These are phyloP conservation scores for Venustaconcha ellipsiformis DNA, from an alignment of 1,140 invertebrate genomes.

Conservation along the genomic window DNA sequence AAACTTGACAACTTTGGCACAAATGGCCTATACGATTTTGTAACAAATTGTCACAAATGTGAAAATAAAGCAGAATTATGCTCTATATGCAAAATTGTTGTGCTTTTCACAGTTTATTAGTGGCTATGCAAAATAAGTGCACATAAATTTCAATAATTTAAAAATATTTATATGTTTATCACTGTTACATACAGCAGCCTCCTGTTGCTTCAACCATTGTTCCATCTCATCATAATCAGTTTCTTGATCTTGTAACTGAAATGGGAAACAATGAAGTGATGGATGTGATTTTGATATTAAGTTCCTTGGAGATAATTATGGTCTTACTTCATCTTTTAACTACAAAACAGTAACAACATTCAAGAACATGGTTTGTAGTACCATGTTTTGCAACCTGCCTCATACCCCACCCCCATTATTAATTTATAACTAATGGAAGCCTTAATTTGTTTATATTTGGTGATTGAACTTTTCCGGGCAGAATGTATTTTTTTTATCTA, in stretches of 20 bases:
- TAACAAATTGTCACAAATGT: not conserved
- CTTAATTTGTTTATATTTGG: too few relatives aligned
- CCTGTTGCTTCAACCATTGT: conserved; percentile 79
- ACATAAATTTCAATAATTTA: conserved; percentile 45
- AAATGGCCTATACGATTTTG: too few relatives aligned
- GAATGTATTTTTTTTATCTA: too few relatives aligned
- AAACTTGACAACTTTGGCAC: too few relatives aligned
- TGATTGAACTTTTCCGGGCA: too few relatives aligned
- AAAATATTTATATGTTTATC: conserved; percentile 42
- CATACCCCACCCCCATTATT: too few relatives aligned
- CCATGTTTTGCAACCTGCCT: too few relatives aligned
- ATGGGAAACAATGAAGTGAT: conserved; percentile 51
- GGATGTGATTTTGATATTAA: not conserved
- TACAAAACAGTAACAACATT: too few relatives aligned
- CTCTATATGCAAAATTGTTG: not conserved
- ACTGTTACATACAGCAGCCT: conserved; percentile 12
- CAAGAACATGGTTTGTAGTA: too few relatives aligned
- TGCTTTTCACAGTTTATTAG: not conserved
- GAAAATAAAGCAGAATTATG: not conserved
- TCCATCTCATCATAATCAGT: conserved; percentile 95
- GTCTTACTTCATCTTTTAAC: too few relatives aligned
- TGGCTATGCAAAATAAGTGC: not conserved
- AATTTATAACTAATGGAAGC: too few relatives aligned
- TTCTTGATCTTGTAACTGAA: conserved; percentile 80
- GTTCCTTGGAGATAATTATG: too few relatives aligned